phyloP scores from a whole-genome alignment of 2,888 invertebrate species.

The Polylopha cassiicola region DNA sequence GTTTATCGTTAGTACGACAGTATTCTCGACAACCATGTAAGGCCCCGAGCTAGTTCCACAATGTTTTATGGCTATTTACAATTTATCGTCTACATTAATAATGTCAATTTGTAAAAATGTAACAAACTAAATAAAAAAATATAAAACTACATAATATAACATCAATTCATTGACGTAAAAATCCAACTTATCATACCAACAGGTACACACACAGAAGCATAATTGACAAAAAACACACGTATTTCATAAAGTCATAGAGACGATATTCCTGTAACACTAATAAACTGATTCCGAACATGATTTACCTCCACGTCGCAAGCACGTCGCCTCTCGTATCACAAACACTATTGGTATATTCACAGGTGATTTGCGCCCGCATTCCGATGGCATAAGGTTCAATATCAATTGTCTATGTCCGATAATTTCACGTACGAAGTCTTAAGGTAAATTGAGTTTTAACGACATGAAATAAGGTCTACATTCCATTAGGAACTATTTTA shows the following conservation, averaged over 20 bases:
- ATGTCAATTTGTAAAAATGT: too few species aligned
- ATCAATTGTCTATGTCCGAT: background rate
- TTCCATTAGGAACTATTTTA: too few species aligned
- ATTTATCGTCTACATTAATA: too few species aligned
- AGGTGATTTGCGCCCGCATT: background rate
- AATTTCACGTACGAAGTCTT: too few species aligned
- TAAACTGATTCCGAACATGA: background rate
- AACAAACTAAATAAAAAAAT: too few species aligned
- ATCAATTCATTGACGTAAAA: background rate
- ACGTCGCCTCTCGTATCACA: constrained; percentile 9
- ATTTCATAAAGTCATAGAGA: too few species aligned
- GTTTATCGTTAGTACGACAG: too few species aligned
- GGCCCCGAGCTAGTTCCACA: too few species aligned
- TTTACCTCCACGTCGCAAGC: background rate
- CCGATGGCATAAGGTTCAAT: background rate
- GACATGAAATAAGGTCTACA: too few species aligned
- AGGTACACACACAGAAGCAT: background rate
- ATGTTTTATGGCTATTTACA: too few species aligned
- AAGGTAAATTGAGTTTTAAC: too few species aligned
- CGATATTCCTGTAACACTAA: background rate
- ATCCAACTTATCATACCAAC: background rate
- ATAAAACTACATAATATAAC: background rate
- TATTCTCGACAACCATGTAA: too few species aligned
- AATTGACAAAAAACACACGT: constrained; percentile 1
- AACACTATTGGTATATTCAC: background rate